Percentiles rank a stretch among this genome's conserved stretches.
Evolutionary conservation across 2,888 invertebrate genomes (phyloP).

Genomic region (Griposia aprilina): DNA sequence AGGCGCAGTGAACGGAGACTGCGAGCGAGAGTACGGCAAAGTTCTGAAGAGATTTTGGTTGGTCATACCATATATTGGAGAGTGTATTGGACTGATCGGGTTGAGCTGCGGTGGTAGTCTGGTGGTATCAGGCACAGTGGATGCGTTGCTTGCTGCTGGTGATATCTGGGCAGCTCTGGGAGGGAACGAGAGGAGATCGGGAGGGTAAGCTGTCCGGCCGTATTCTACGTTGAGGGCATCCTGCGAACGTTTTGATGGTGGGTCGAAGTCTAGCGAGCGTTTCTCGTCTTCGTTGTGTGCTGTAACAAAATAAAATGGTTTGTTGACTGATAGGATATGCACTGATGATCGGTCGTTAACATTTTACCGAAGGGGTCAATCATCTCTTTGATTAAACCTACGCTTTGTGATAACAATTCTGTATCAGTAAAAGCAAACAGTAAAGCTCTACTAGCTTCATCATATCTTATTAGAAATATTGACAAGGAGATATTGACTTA

Average conservation of each 20-base stretch:
- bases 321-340: background rate
- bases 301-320: slow-evolving; percentile 74
- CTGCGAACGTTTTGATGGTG: slow-evolving; percentile 89
- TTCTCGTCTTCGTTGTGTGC: slow-evolving; percentile 93
- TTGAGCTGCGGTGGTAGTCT: slow-evolving; percentile 91
- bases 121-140: slow-evolving; percentile 94
- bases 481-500: slow-evolving; percentile 11
- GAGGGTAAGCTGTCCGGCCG: slow-evolving; percentile 93
- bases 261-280: slow-evolving; percentile 92
- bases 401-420: slow-evolving; percentile 26
- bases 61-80: slow-evolving; percentile 92
- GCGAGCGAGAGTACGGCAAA: slow-evolving; percentile 94
- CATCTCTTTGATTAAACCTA: slow-evolving; percentile 24
- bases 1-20: slow-evolving; percentile 93
- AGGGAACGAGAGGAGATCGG: slow-evolving; percentile 95
- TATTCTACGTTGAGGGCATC: slow-evolving; percentile 90
- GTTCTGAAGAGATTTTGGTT: slow-evolving; percentile 94
- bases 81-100: slow-evolving; percentile 92
- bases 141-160: slow-evolving; percentile 95
- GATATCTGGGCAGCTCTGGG: slow-evolving; percentile 93
- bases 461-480: slow-evolving; percentile 37
- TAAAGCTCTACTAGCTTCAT: slow-evolving; percentile 30
- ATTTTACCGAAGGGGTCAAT: slow-evolving; percentile 13
- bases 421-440: slow-evolving; percentile 42
- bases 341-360: background rate